Percentiles rank a stretch among this genome's conserved stretches.
phyloP scores from a whole-genome alignment of 1,140 invertebrate species.

The Nylanderia fulva region DNA sequence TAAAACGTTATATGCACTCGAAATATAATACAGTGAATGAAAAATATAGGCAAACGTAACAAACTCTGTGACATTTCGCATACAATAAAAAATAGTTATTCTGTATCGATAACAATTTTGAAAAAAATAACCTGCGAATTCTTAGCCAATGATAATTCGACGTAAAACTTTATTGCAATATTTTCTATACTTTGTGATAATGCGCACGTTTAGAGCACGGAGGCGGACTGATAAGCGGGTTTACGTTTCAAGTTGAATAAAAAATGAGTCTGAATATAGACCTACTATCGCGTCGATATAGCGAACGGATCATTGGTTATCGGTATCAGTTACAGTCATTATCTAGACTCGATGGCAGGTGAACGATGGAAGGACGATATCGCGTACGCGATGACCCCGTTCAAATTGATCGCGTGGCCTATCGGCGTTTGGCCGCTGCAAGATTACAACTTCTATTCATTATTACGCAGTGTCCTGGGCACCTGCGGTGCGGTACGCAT shows the following conservation, averaged over 20 bases:
- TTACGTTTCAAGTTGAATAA: slow-evolving; percentile 24
- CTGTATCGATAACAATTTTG: too few species aligned
- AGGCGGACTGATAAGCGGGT: too few species aligned
- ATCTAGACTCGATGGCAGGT: background rate
- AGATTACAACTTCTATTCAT: background rate
- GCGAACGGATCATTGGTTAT: background rate
- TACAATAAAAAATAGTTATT: too few species aligned
- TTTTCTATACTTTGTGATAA: too few species aligned
- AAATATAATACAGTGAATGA: background rate
- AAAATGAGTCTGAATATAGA: slow-evolving; percentile 35
- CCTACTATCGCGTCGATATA: background rate
- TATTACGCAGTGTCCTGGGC: background rate
- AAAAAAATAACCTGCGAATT: too few species aligned
- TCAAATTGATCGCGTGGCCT: slow-evolving; percentile 50
- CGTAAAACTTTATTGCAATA: too few species aligned
- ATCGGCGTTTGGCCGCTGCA: slow-evolving; percentile 66
- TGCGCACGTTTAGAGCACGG: too few species aligned
- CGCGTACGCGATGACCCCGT: slow-evolving; percentile 51
- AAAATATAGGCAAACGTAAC: background rate
- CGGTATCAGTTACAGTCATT: slow-evolving; percentile 49
- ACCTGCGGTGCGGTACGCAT: slow-evolving; percentile 42
- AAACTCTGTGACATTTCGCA: background rate
- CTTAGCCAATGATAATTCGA: too few species aligned
- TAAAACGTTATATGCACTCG: background rate
- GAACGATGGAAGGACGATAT: slow-evolving; percentile 43